Conservation (phyloP, 2,797 vertebrate species). For the Leucoraja ocellata region DNA sequence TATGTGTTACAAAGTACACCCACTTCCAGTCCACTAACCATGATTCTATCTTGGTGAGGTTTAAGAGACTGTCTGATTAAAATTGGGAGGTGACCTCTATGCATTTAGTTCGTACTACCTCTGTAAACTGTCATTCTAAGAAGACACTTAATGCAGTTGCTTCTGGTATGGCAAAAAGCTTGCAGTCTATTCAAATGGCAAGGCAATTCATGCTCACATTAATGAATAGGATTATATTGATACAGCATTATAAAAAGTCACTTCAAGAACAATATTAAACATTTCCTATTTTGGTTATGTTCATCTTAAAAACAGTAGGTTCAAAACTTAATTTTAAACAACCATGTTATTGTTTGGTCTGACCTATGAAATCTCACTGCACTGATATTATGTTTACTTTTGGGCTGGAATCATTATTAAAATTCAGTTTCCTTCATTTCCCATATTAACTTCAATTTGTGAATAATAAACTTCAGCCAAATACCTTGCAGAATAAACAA, state of each 20-base stretch:
- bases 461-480: background rate
- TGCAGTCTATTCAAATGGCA: background rate
- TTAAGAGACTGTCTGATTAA: background rate
- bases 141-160: slow-evolving; percentile 21
- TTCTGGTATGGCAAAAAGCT: slow-evolving; percentile 25
- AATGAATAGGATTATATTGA: slow-evolving; percentile 9
- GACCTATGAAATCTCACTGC: slow-evolving; percentile 2
- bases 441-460: slow-evolving; percentile 4
- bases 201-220: slow-evolving; percentile 26
- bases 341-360: background rate
- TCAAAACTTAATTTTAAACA: slow-evolving; percentile 35
- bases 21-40: slow-evolving; percentile 23
- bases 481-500: background rate
- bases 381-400: background rate
- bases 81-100: background rate
- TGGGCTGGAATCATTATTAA: slow-evolving; percentile 30
- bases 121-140: slow-evolving; percentile 33
- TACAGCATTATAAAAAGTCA: slow-evolving; percentile 34
- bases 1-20: slow-evolving; percentile 7
- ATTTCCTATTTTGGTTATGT: slow-evolving; percentile 30
- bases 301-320: slow-evolving; percentile 36
- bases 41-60: slow-evolving; percentile 3
- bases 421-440: background rate
- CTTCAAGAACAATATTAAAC: slow-evolving; percentile 35
- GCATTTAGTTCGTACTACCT: slow-evolving; percentile 29